Evolutionary conservation across 1,140 invertebrate genomes (phyloP), one percentile per base, ranked within the genome.

Genomic region (Eubasilissa regina): DNA sequence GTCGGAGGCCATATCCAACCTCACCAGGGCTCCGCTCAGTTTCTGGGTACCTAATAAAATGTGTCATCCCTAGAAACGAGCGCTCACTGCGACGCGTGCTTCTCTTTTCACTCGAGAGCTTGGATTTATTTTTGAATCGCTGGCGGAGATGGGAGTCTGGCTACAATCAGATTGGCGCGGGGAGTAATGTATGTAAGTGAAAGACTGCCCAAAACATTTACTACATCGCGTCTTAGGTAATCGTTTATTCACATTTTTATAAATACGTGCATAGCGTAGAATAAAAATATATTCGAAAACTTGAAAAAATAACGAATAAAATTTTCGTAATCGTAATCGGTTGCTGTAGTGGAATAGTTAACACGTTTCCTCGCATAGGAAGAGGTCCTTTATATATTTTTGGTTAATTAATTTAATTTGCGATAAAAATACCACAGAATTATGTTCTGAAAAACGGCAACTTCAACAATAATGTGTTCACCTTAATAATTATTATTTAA

Each of bases 171-270:
- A 48, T 44, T 47, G 66, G 44, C 43, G 47, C 4, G 62, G 25
- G 43, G 62, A 15, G 25, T 55, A 55, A 55, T n/a, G 56, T 19
- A 47, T 19, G 66, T 13, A 19, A 44, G 45, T 45, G 47, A 48
- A 43, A 10, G 17, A 17, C 66, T 70, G 66, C 66, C 66, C 44
- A 70, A 70, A 70, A 70, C 66, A 70, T 70, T 70, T 70, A 70
- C 47, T 70, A 45, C 8, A 44, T n/a, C n/a, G 56, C 25, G 6
- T 60, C 15, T 60, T 35, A 6, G 25, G 25, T 35, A 35, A 35
- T 6, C 1, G 25, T 58, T 21, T 58, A 21, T 15, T 19, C 55
- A 58, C 55, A 58, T 19, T 21, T 58, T 58, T 56, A n/a, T 35
- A 35, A 35, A 35, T 35, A 35, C 6, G 6, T 35, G 1, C 6